phyloP scores from a whole-genome alignment of 2,888 invertebrate genomes.

The Balanococcus diminutus region DNA sequence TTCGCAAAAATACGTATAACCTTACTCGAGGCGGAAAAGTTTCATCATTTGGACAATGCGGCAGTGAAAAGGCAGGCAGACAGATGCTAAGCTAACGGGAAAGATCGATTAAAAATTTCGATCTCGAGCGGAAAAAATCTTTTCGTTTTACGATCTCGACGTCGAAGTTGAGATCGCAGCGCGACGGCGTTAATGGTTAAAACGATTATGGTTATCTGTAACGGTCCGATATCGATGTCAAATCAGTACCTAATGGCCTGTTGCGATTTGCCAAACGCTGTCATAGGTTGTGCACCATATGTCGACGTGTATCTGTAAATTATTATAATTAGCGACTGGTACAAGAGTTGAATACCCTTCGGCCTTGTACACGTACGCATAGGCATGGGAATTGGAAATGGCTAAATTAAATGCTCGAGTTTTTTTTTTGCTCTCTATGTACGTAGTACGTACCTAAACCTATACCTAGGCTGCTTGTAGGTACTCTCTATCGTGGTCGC shows the following conservation, averaged over 20 bases:
- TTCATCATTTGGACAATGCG: not conserved
- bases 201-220: constrained; percentile 10
- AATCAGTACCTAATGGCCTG: not conserved
- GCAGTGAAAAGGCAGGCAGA: not conserved
- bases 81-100: constrained; percentile 17
- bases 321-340: not conserved
- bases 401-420: constrained; percentile 15
- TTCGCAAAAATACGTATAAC: not conserved
- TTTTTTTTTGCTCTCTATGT: not conserved
- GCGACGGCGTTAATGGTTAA: not conserved
- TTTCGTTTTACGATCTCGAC: too few species aligned
- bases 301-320: not conserved
- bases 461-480: too few species aligned
- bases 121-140: not conserved
- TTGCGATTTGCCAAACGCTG: not conserved
- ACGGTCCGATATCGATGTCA: not conserved
- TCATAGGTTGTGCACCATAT: constrained; percentile 6
- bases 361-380: not conserved
- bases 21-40: not conserved
- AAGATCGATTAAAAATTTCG: constrained; percentile 39
- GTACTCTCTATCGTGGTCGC: not conserved
- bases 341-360: constrained; percentile 21
- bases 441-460: too few species aligned
- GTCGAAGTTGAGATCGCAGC: too few species aligned
- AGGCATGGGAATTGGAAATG: constrained; percentile 34